Base-by-base conservation (phyloP, 2,888 invertebrate genomes). In the Caenorhabditis sp. region DNA sequence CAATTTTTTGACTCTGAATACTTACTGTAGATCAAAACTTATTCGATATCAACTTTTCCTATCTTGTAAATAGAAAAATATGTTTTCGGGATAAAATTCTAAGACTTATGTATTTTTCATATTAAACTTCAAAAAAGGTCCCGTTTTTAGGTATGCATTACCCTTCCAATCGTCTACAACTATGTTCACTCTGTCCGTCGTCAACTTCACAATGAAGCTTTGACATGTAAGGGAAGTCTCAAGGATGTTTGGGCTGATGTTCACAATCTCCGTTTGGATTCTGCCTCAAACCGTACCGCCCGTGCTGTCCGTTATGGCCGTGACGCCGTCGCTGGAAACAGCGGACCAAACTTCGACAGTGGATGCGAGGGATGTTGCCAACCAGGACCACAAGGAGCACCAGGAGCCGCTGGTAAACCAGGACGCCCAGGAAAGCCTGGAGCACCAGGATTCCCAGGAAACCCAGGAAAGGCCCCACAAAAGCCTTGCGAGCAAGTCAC, bases 211-310 rank as follows among this genome's bases (percentile, higher is more conserved):
- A 76, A 71, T 57, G 80, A 80, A 58, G 77, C 77, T 14, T 61
- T 77, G 21, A 68, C 76, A 60, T 80, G 80, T 74, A 73, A 82
- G 72, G 81, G 83, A 67, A 73, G 69, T 27, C 75, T 80, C 64
- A 81, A 81, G 70, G 81, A 83, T 58, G 81, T 83, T 27, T 83
- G 83, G 83, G 76, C 81, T 58, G 81, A 83, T 53, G 83, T 83
- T 2, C 78, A 77, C 69, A 64, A 77, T n/a, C 77, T 83, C 63
- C 83, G 82, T 56, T 61, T 64, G 67, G 59, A 72, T 50, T 31
- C 70, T 53, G 36, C 69, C 36, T 60, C 76, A 57, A 83, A 83
- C 78, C 70, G 81, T 52, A 81, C 81, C 56, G 76, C 76, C 58
- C 78, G 83, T 63, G 81, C 78, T 54, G 69, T 69, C 26, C 69